These are phyloP conservation scores for Pelodiscus sinensis DNA, from an alignment of 2,113 vertebrate genomes.

Conservation along the genomic window DNA sequence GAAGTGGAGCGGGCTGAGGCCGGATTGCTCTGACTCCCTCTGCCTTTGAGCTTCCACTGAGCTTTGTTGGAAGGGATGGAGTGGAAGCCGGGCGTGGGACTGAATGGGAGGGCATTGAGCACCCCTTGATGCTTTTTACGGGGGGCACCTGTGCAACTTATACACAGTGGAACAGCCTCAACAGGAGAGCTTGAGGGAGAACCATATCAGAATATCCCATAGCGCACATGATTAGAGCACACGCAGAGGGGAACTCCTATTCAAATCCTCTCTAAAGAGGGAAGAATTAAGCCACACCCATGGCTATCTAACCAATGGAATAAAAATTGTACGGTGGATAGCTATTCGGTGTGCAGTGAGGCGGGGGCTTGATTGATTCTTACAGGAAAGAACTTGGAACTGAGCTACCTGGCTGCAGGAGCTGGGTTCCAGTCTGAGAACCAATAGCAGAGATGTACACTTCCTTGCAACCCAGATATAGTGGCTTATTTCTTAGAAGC, in stretches of 20 bases:
- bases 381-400: neutral
- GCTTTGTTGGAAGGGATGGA: too few relatives aligned
- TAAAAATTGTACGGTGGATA: neutral
- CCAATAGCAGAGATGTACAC: neutral
- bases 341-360: neutral
- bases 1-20: too few relatives aligned
- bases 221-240: neutral
- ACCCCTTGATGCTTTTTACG: too few relatives aligned
- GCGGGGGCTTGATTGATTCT: neutral
- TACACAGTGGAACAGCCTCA: neutral
- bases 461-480: neutral
- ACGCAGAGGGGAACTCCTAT: neutral
- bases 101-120: too few relatives aligned
- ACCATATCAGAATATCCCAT: neutral
- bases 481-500: neutral
- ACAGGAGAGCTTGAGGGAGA: neutral
- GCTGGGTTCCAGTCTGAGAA: neutral
- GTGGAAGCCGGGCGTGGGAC: too few relatives aligned
- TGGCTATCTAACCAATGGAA: neutral
- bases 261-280: neutral
- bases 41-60: too few relatives aligned
- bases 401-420: neutral
- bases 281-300: neutral
- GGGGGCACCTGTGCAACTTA: neutral
- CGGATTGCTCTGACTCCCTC: too few relatives aligned